phyloP scores from a whole-genome alignment of 2,113 vertebrate species.

The Rostratula benghalensis region DNA sequence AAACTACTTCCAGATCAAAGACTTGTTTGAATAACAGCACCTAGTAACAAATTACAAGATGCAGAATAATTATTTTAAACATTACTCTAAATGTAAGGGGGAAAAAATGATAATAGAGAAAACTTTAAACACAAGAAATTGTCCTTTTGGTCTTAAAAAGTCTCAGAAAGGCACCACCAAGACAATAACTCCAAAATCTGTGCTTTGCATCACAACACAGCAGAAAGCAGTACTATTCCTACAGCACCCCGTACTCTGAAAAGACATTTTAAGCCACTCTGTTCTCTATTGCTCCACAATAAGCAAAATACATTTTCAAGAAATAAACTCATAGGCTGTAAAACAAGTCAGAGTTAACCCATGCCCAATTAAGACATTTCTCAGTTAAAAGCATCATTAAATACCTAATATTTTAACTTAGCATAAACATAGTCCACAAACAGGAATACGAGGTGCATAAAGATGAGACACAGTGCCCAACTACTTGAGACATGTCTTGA shows the following conservation, averaged over 20 bases:
- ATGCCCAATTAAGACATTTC: not conserved
- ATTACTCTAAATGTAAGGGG: not conserved
- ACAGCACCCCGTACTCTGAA: not conserved
- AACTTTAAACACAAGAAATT: not conserved
- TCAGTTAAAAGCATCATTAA: not conserved
- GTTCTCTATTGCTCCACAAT: not conserved
- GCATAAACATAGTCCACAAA: not conserved
- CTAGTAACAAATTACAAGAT: not conserved
- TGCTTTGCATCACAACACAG: not conserved
- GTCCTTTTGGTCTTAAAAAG: not conserved
- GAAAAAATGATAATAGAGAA: accelerated
- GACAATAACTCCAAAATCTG: not conserved
- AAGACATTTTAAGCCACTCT: not conserved
- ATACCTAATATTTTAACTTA: not conserved
- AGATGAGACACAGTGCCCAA: not conserved
- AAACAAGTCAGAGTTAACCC: not conserved
- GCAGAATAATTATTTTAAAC: not conserved
- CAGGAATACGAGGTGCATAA: not conserved
- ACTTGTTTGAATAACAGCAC: not conserved
- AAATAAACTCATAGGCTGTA: not conserved
- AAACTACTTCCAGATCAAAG: not conserved
- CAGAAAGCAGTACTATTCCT: not conserved
- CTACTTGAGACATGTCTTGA: accelerated
- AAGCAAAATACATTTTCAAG: not conserved
- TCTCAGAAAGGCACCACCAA: not conserved